Evolutionary conservation across 2,888 invertebrate species (phyloP).

Genomic region (Metallyticus violacea): DNA sequence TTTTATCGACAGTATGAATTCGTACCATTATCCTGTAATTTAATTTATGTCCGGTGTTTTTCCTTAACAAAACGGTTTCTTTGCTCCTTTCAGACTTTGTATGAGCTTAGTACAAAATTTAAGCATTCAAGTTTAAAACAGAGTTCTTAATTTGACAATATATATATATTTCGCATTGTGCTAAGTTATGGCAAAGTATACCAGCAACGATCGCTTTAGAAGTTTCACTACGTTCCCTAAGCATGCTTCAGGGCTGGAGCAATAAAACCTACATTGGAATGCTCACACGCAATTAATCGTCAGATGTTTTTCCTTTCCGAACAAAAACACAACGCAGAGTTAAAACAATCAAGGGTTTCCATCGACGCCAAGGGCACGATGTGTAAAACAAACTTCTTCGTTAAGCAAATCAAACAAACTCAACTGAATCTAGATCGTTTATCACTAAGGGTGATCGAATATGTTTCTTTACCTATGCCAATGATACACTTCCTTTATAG

Average conservation of each 20-base stretch:
- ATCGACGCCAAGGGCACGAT: neutral
- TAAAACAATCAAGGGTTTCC: neutral
- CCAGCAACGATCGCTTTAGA: no score
- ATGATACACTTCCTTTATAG: neutral
- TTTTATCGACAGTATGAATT: neutral
- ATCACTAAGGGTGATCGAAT: neutral
- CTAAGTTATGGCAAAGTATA: no score
- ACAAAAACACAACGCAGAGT: neutral
- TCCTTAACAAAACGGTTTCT: no score
- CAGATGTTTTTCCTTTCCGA: neutral
- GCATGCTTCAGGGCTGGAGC: neutral
- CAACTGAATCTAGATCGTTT: neutral
- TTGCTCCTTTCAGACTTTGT: no score
- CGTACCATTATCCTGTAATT: no score
- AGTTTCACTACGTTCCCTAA: no score
- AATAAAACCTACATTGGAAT: neutral
- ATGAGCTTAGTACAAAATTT: no score
- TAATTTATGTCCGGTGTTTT: no score
- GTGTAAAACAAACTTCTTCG: neutral
- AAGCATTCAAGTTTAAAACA: no score
- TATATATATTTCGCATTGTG: no score
- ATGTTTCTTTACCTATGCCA: neutral
- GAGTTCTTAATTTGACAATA: no score
- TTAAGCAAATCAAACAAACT: neutral
- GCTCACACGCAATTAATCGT: neutral